Percentiles rank a stretch among this genome's conserved stretches.
These are phyloP conservation scores for Metalampra italica DNA, from an alignment of 2,888 invertebrate species.

Conservation along the genomic window DNA sequence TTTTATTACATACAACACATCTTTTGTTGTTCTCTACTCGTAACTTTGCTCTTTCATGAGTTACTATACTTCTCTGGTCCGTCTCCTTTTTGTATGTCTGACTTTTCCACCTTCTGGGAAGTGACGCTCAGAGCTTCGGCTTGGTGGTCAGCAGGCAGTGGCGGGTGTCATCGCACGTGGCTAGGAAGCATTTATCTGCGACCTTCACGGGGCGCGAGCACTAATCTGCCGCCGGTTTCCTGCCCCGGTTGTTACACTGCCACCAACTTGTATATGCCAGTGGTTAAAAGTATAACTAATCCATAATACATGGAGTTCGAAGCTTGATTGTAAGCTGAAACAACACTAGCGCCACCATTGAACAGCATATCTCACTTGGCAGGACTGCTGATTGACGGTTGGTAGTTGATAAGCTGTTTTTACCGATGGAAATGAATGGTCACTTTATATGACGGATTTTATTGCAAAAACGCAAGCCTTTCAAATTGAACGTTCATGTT, in stretches of 20 bases:
- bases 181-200: conserved; percentile 52
- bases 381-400: background rate
- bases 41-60: no score
- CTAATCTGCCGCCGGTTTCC: conserved; percentile 56
- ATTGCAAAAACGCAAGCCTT: background rate
- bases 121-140: no score
- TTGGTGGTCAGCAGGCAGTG: background rate
- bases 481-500: background rate
- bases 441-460: background rate
- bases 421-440: background rate
- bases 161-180: conserved; percentile 41
- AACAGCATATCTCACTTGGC: background rate
- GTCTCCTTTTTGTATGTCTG: no score
- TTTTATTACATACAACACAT: no score
- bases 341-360: background rate
- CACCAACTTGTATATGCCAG: background rate
- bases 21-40: no score
- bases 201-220: conserved; percentile 59
- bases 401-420: background rate
- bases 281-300: background rate
- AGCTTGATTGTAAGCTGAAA: no score
- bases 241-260: conserved; percentile 36
- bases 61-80: no score
- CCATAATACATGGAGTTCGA: no score
- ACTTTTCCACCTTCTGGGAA: no score